Evolutionary conservation across 1,140 invertebrate genomes (phyloP), one percentile per base, ranked within the genome.

Genomic region (Sarcophaga bullata): DNA sequence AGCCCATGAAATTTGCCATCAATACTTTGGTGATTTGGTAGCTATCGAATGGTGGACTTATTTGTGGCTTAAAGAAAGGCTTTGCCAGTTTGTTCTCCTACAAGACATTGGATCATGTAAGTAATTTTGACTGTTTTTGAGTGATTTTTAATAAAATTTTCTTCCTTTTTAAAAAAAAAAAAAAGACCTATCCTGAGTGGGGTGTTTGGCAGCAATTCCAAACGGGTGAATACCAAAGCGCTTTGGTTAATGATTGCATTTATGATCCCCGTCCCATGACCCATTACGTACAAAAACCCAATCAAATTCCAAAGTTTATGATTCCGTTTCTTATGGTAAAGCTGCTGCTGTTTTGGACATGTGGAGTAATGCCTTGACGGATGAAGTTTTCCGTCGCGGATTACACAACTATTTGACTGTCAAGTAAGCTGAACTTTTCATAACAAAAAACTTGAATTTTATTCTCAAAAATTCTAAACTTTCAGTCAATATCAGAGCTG

Each of bases 291-390:
- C 89, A 92, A 78, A 93, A 94, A 78, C 95, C 95, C 2, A 90
- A 91, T 1, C 94, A 97, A 88, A 95, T 97, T 90, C 92, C 6
- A 91, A 92, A 50, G 93, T 96, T 8, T 97, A 97, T 87, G 96
- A 97, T 87, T 91, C 91, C 3, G 95, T 97, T 17, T 94, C 95
- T 1, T 98, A 97, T 87, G 92, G 92, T 85, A 85, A 86, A 93
- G 92, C 92, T 73, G 92, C 91, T 76, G 91, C 91, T n/a, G 92
- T 99, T 19, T 94, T 99, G 49, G 92, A 97, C 80, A 99, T 99
- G 98, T 97, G 98, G 95, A 93, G 96, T 84, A 93, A 97, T 88
- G 98, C 98, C 85, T 91, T 99, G 0, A 96, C 96, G 0, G 94
- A 95, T 37, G 90, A 93, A 25, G 95, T 95, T 2, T 98, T 98